Evolutionary conservation across 2,888 invertebrate genomes (phyloP), one percentile per base, ranked within the genome.

Genomic region (Vesta saturnalis): DNA sequence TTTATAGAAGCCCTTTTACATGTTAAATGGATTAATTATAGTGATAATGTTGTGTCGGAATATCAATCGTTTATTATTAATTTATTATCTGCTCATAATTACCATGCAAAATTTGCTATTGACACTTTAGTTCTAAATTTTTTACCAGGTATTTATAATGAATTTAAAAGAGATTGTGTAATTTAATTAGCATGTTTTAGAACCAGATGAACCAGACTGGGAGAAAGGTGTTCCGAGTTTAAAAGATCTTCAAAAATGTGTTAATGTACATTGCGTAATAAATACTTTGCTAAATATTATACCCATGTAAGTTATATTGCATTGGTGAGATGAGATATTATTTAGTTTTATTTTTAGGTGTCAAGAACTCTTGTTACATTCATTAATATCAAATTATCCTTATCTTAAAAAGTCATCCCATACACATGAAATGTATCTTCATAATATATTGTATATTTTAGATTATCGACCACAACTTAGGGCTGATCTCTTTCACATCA

Each of bases 371-470:
- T 82, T 95, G 15, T 80, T 93, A 74, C 88, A 91, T 55, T 85
- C 89, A 10, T 83, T 94, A 15, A 85, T 86, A 63, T 85, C 86
- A 1, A 85, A 87, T 56, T 96, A 92, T 83, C 97, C 97, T 0
- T 96, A 94, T 81, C 88, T 90, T 80, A 91, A 90, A 77, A 89
- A 88, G 64, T 86, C 90, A 0, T 84, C 90, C 1, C 89, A 90
- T 77, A 81, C 87, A 0, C 92, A 94, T 72, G 91, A 92, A 77
- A 89, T 91, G 10, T 97, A 92, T 82, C 81, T 94, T 15, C 89
- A 91, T 78, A 95, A 95, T 83, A 82, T 95, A 49, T 86, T 97
- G 60, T 89, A 90, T 86, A 87, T 95, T 73, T 85, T 91, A 67
- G 88, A 90, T 49, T 94, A 94, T 80, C 88, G 93, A 73, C 93